Evolutionary conservation across 1,140 invertebrate genomes (phyloP), one percentile per base, ranked within the genome.

Genomic region (Aricia agestis): DNA sequence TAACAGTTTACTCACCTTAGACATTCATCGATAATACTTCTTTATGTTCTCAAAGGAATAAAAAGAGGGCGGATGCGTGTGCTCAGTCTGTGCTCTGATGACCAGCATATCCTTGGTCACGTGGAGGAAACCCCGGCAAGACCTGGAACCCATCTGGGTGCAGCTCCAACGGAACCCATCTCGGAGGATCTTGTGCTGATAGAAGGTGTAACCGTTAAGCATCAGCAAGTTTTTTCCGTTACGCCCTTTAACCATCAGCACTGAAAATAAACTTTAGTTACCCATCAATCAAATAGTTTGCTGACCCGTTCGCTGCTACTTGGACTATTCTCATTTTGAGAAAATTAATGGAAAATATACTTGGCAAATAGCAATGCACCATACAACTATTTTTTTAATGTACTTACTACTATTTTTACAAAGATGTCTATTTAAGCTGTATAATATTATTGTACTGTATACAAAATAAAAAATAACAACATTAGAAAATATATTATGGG

Each of bases 91-190:
- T 0, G 89, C 89, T 61, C 86, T 80, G 0, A 90, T 76, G 1
- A 91, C 87, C 58, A 85, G 61, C 81, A 85, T 91, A 1, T 86
- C 82, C 6, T 83, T 77, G 7, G 86, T 88, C 7, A 91, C 89
- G 68, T 89, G 89, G 0, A 91, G 80, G 72, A 89, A 91, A 0
- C 80, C 89, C 36, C 87, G 75, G 69, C 89, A 91, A 13, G 87
- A 89, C 59, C 89, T 84, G 67, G 87, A 90, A 0, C 87, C 89
- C 87, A 90, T 90, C 74, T 89, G 87, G 0, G 89, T 91, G 68
- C 89, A 91, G 78, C 87, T 90, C 89, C 89, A 91, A 0, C 89
- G 77, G 69, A 80, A 86, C 0, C 87, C 89, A 63, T 90, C 87
- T 2, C 82, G 75, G 4, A 90, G 75, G 4, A 79, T 63, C 75